Evolutionary conservation across 2,113 vertebrate genomes (phyloP).

Genomic region (Antigone vipio): DNA sequence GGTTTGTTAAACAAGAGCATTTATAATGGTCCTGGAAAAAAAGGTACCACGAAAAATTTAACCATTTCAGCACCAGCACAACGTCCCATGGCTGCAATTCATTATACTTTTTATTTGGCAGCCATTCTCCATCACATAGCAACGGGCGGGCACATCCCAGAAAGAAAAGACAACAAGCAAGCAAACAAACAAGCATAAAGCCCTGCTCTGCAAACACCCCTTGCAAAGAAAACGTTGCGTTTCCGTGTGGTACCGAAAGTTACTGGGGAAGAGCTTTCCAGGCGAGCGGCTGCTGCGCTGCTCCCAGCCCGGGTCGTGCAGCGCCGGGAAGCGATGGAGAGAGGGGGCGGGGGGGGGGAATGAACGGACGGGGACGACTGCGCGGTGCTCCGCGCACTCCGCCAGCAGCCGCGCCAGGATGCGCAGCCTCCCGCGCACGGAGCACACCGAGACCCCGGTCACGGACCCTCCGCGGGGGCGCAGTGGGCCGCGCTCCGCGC

Average conservation of each 20-base stretch:
- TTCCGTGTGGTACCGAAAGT: not conserved
- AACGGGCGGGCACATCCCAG: not conserved
- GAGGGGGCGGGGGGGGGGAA: too few species aligned
- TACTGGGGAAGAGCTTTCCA: not conserved
- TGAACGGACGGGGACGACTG: too few species aligned
- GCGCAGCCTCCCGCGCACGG: not conserved
- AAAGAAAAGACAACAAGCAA: not conserved
- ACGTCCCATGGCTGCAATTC: not conserved
- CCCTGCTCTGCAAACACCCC: not conserved
- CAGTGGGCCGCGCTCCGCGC: too few species aligned
- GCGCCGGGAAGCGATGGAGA: not conserved
- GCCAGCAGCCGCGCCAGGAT: not conserved
- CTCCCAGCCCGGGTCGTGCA: not conserved
- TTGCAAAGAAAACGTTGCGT: not conserved
- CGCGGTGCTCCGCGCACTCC: not conserved
- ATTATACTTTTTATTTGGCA: not conserved
- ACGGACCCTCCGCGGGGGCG: not conserved
- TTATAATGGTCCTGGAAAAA: not conserved
- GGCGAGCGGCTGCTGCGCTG: not conserved
- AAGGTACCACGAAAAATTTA: not conserved
- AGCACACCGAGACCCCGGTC: not conserved
- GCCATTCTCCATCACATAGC: not conserved
- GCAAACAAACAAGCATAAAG: not conserved
- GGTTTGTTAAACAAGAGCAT: conserved; percentile 21
- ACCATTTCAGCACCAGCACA: not conserved